A percentile compares a stretch with the other conserved stretches of the same genome.
phyloP scores from a whole-genome alignment of 2,113 vertebrate species.

The Hemiprocne comata region DNA sequence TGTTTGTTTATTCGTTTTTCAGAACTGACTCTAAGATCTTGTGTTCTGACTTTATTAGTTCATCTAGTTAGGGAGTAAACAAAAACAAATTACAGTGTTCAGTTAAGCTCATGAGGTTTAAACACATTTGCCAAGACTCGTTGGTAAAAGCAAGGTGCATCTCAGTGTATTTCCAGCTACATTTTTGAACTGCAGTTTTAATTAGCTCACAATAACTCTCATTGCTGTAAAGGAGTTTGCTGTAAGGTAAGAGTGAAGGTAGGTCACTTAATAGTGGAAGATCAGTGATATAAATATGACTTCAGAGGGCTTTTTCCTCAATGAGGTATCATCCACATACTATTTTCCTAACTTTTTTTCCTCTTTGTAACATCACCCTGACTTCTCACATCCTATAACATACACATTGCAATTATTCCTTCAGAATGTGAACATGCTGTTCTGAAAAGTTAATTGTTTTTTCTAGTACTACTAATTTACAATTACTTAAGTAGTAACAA shows the following conservation, averaged over 20 bases:
- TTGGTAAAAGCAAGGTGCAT: background rate
- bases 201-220: background rate
- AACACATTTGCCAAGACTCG: background rate
- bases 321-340: background rate
- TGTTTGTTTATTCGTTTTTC: background rate
- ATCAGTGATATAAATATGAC: background rate
- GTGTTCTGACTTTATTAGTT: background rate
- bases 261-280: background rate
- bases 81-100: background rate
- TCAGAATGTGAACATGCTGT: background rate
- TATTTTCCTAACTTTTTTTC: background rate
- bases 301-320: background rate
- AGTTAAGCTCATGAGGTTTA: background rate
- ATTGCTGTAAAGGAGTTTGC: background rate
- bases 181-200: background rate
- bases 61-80: background rate
- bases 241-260: background rate
- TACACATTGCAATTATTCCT: background rate
- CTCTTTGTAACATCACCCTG: background rate
- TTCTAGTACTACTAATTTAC: conserved; percentile 29
- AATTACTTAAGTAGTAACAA: background rate
- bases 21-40: background rate
- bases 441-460: conserved; percentile 23
- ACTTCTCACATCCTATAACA: background rate
- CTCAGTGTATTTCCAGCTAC: background rate